phyloP scores from a whole-genome alignment of 1,140 invertebrate species.

The Neodiprion virginianus region DNA sequence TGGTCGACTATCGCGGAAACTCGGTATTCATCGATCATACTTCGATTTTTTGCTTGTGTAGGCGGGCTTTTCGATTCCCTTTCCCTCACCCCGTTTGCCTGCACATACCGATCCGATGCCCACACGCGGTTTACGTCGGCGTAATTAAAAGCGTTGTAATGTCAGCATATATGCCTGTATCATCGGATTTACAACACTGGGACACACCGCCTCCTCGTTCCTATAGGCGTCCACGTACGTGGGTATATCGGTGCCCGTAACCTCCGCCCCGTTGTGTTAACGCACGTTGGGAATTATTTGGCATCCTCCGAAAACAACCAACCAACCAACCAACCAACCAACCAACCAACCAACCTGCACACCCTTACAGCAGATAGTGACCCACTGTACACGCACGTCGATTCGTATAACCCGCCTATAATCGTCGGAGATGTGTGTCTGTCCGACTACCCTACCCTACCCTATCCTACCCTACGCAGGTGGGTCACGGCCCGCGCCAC shows the following conservation, averaged over 20 bases:
- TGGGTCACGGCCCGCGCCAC: background rate
- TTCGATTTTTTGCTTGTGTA: no score
- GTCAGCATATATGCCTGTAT: background rate
- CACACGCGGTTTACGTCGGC: background rate
- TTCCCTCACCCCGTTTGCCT: no score
- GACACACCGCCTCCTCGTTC: background rate
- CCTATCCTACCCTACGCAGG: background rate
- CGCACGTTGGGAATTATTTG: no score
- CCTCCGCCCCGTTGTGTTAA: no score
- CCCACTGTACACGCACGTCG: background rate
- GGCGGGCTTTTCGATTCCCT: no score
- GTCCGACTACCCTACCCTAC: background rate
- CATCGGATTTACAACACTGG: slow-evolving; percentile 1
- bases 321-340: background rate
- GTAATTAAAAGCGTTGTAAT: slow-evolving; percentile 1
- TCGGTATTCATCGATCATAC: no score
- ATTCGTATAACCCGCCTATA: no score
- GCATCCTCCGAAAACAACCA: no score
- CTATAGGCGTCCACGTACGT: no score
- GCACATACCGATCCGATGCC: background rate
- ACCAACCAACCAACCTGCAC: background rate
- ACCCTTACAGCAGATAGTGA: background rate
- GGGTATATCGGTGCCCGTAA: no score
- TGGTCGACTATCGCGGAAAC: no score
- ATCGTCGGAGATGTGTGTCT: no score